Evolutionary conservation across 2,797 vertebrate genomes (phyloP).

Genomic region (Nothura maculosa): DNA sequence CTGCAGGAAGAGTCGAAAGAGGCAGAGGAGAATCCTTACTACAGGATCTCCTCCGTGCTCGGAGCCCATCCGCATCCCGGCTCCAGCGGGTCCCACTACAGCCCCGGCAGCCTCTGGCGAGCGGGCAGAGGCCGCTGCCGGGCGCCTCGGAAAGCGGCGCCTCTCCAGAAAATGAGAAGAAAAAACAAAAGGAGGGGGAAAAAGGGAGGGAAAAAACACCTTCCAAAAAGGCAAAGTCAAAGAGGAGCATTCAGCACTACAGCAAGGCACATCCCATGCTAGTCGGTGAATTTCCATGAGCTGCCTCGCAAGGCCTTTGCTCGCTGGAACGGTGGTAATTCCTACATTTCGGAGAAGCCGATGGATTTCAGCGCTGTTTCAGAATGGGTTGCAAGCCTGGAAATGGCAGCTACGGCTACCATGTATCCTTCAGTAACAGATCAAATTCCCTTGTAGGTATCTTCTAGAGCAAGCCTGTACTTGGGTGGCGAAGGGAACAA

Average conservation of each 20-base stretch:
- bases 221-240: conserved; percentile 54
- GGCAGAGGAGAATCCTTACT: neutral
- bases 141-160: conserved; percentile 12
- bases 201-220: neutral
- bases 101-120: neutral
- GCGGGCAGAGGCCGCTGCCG: conserved; percentile 15
- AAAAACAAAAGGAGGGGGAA: neutral
- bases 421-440: neutral
- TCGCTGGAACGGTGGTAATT: neutral
- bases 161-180: neutral
- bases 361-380: neutral
- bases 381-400: neutral
- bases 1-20: neutral
- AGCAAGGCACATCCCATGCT: conserved; percentile 11
- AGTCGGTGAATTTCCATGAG: conserved; percentile 59
- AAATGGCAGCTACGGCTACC: neutral
- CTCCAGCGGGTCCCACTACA: neutral
- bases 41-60: neutral
- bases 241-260: neutral
- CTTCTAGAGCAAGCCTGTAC: neutral
- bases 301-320: conserved; percentile 31
- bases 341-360: neutral
- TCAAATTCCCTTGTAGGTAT: neutral
- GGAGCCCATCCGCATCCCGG: fast-evolving
- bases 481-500: neutral